Percentiles rank a stretch among this genome's conserved stretches.
Evolutionary conservation across 2,797 vertebrate species (phyloP).

Genomic region (Coregonus suidteri): DNA sequence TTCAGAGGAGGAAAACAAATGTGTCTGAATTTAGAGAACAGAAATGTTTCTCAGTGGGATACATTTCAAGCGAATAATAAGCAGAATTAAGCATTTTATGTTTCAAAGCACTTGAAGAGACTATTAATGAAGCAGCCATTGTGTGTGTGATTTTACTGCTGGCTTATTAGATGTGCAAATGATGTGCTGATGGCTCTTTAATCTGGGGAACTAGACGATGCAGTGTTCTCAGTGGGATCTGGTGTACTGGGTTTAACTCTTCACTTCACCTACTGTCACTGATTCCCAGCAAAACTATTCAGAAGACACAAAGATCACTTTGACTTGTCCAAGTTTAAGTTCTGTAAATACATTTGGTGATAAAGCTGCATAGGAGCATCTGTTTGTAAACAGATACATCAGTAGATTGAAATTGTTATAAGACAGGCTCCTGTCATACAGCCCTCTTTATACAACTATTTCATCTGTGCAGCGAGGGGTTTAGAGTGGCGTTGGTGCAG

Average conservation of each 20-base stretch:
- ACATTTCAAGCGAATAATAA: slow-evolving; percentile 40
- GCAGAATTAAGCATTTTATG: slow-evolving; percentile 36
- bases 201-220: background rate
- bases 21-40: slow-evolving; percentile 21
- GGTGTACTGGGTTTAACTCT: slow-evolving; percentile 13
- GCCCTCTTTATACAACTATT: background rate
- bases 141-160: slow-evolving; percentile 26
- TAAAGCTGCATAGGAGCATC: background rate
- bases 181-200: slow-evolving; percentile 23
- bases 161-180: slow-evolving; percentile 26
- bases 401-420: background rate
- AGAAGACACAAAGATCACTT: background rate
- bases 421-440: background rate
- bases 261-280: slow-evolving; percentile 7
- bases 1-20: slow-evolving; percentile 13
- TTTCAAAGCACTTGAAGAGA: slow-evolving; percentile 37
- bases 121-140: slow-evolving; percentile 45
- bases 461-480: background rate
- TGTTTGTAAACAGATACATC: background rate
- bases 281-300: background rate
- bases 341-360: background rate
- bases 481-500: background rate
- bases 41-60: slow-evolving; percentile 30
- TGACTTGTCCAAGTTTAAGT: background rate
- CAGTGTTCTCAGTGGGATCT: slow-evolving; percentile 17